Percentiles rank a stretch among this genome's conserved stretches.
These are phyloP conservation scores for Drosophila fuyamai DNA, from an alignment of 1,140 invertebrate genomes.

Conservation along the genomic window DNA sequence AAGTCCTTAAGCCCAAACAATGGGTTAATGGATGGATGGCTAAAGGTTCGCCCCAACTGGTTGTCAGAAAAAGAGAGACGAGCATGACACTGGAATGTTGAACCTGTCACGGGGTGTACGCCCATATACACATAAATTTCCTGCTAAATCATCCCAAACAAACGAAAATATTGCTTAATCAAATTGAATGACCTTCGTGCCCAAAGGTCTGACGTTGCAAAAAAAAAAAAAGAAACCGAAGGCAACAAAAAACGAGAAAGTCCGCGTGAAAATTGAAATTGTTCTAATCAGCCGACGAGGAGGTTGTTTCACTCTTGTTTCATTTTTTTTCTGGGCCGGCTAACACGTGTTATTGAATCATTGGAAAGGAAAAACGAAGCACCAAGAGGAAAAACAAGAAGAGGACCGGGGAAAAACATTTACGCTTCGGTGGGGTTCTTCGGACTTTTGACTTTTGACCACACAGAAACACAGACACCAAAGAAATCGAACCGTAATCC, in stretches of 20 bases:
- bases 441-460: constrained; percentile 75
- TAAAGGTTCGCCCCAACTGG: not conserved
- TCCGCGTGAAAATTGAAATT: constrained; percentile 77
- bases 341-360: constrained; percentile 43
- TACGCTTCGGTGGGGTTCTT: constrained; percentile 69
- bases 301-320: constrained; percentile 21
- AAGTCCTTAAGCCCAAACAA: constrained; percentile 34
- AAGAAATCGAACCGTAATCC: constrained; percentile 12
- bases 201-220: constrained; percentile 48
- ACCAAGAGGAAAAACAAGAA: constrained; percentile 16
- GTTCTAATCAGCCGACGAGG: constrained; percentile 63
- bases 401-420: constrained; percentile 54
- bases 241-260: constrained; percentile 40
- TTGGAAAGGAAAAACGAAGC: constrained; percentile 40
- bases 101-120: constrained; percentile 35
- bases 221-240: constrained; percentile 10
- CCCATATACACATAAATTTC: constrained; percentile 63
- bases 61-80: constrained; percentile 2
- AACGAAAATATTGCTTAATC: constrained; percentile 73
- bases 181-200: constrained; percentile 64
- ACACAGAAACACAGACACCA: constrained; percentile 39
- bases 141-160: constrained; percentile 71
- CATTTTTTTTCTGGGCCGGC: constrained; percentile 18
- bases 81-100: constrained; percentile 52
- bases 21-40: constrained; percentile 28